phyloP scores from a whole-genome alignment of 2,113 vertebrate species.

The Chaetodon trifascialis region DNA sequence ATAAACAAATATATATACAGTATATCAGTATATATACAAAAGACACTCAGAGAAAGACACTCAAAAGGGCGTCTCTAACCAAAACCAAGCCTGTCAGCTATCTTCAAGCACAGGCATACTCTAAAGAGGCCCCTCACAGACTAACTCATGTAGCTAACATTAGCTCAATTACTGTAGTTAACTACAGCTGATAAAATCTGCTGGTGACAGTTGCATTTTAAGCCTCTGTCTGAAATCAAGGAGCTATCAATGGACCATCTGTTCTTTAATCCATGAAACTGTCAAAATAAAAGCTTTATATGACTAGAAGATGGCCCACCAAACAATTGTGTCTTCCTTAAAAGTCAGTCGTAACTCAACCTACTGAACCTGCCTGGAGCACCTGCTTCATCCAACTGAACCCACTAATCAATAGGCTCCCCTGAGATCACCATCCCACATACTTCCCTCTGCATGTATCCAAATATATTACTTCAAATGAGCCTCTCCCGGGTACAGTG shows the following conservation, averaged over 20 bases:
- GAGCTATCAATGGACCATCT: background rate
- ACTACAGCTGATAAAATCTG: background rate
- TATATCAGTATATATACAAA: no score
- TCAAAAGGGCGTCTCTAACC: no score
- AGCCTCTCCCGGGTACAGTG: conserved; percentile 40
- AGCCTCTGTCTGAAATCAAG: background rate
- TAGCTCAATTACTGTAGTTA: background rate
- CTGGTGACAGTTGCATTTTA: background rate
- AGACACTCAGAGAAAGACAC: no score
- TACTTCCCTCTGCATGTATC: conserved; percentile 35
- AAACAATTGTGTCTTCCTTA: conserved; percentile 36
- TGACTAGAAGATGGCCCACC: conserved; percentile 6
- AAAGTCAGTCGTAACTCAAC: conserved; percentile 62
- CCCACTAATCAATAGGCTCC: conserved; percentile 66
- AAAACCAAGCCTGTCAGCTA: no score
- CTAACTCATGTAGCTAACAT: background rate
- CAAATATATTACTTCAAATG: conserved; percentile 46
- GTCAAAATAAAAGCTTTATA: conserved; percentile 15
- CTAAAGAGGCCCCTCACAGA: background rate
- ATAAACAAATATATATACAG: no score
- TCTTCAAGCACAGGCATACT: background rate
- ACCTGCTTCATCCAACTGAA: conserved; percentile 56
- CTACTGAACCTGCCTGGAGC: conserved; percentile 55
- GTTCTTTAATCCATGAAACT: conserved; percentile 12
- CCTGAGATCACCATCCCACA: conserved; percentile 55